Percentiles rank a stretch among this genome's conserved stretches.
Conservation (phyloP, 2,888 invertebrate species). For the Bellardia pandia region DNA sequence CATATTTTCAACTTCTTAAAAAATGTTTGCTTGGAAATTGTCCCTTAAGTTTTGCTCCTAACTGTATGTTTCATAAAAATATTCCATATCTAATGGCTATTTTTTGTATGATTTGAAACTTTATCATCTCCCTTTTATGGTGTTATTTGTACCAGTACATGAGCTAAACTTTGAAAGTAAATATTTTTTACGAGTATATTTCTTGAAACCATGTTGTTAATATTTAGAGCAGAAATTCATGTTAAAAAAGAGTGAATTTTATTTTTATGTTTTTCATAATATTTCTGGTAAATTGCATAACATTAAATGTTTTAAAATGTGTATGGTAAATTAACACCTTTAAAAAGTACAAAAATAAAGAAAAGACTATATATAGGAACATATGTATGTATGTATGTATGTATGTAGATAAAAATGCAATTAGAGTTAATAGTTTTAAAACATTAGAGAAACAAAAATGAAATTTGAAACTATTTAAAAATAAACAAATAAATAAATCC, state of each 20-base stretch:
- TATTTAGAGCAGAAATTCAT: conserved; percentile 67
- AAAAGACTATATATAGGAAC: not conserved
- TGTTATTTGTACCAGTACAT: not conserved
- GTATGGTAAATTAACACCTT: conserved; percentile 56
- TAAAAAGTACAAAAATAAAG: not conserved
- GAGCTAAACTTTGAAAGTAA: conserved; percentile 35
- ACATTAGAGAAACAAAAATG: not conserved
- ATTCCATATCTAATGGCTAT: not conserved
- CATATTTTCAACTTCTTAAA: no score
- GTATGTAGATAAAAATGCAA: not conserved
- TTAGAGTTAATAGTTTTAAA: conserved; percentile 47
- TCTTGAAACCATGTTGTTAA: conserved; percentile 32
- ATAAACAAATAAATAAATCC: conserved; percentile 17
- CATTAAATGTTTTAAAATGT: not conserved
- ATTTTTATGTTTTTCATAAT: conserved; percentile 2
- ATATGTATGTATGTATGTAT: no score
- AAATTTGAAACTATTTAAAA: conserved; percentile 32
- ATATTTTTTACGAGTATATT: not conserved
- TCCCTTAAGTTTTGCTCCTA: no score
- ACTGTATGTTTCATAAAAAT: not conserved
- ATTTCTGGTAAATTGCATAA: not conserved
- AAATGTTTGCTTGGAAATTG: no score
- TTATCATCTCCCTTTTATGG: conserved; percentile 47
- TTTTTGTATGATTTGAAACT: conserved; percentile 15
- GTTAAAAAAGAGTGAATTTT: conserved; percentile 15